These are phyloP conservation scores for Muntiacus muntjak DNA, from an alignment of 2,113 vertebrate species.

Conservation along the genomic window DNA sequence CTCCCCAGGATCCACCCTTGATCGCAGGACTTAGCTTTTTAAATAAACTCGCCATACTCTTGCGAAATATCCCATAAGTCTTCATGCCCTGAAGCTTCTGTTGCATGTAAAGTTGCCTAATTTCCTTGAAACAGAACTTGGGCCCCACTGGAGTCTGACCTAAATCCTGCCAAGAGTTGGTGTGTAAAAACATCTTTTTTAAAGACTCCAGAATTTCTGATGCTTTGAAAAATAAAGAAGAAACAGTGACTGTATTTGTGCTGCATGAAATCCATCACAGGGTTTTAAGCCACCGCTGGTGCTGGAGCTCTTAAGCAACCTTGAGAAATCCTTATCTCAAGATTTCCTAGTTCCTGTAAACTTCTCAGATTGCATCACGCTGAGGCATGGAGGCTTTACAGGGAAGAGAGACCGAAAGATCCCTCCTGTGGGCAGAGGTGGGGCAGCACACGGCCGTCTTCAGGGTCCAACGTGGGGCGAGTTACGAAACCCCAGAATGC, in stretches of 20 bases:
- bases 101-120: background rate
- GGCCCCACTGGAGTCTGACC: background rate
- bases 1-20: too few relatives aligned
- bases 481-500: too few relatives aligned
- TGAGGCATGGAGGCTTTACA: background rate
- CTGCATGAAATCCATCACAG: background rate
- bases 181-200: background rate
- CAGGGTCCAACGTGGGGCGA: fast-evolving
- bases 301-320: background rate
- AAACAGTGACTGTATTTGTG: background rate
- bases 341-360: background rate
- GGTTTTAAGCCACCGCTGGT: background rate
- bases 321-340: background rate
- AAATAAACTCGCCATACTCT: background rate
- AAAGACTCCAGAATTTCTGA: background rate
- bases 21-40: background rate
- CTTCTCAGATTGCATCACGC: background rate
- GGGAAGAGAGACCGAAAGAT: background rate
- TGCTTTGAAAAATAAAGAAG: background rate
- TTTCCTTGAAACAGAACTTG: background rate
- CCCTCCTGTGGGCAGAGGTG: fast-evolving
- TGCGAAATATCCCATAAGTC: background rate
- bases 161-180: background rate
- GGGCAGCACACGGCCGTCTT: background rate
- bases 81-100: background rate